phyloP scores from a whole-genome alignment of 2,797 vertebrate species.

The Ispidina lecontei region DNA sequence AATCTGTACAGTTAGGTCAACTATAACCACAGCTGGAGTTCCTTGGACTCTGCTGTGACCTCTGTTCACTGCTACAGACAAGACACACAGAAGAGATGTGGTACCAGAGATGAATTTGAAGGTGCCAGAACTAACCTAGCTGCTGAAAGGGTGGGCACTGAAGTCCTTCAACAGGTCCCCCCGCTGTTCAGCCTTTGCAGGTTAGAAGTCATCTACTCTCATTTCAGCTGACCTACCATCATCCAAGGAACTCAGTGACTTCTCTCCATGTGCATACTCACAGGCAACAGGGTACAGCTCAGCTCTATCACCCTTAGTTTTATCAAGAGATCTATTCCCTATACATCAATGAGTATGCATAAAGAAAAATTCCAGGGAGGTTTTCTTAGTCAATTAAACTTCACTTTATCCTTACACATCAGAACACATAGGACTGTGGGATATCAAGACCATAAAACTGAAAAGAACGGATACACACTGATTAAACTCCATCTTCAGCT shows the following conservation, averaged over 20 bases:
- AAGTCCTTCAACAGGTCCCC: not conserved
- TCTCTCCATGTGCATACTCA: not conserved
- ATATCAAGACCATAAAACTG: not conserved
- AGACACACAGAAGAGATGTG: rapidly evolving
- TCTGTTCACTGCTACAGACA: not conserved
- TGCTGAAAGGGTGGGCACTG: not conserved
- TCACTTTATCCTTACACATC: not conserved
- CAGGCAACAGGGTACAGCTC: not conserved
- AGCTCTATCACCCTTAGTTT: not conserved
- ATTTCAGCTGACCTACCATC: not conserved
- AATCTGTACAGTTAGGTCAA: not conserved
- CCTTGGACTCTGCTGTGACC: not conserved
- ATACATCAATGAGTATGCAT: not conserved
- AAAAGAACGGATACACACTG: slow-evolving; percentile 12
- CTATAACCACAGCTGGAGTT: not conserved
- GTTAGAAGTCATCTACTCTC: not conserved
- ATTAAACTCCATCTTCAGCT: slow-evolving; percentile 17
- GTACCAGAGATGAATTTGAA: not conserved
- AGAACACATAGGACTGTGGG: not conserved
- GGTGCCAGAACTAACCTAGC: not conserved
- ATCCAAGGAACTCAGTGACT: not conserved
- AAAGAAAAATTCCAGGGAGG: not conserved
- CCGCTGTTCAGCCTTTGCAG: not conserved
- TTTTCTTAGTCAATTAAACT: not conserved
- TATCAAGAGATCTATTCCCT: not conserved